These are phyloP conservation scores for Merops nubicus DNA, from an alignment of 2,113 vertebrate genomes.

Conservation along the genomic window DNA sequence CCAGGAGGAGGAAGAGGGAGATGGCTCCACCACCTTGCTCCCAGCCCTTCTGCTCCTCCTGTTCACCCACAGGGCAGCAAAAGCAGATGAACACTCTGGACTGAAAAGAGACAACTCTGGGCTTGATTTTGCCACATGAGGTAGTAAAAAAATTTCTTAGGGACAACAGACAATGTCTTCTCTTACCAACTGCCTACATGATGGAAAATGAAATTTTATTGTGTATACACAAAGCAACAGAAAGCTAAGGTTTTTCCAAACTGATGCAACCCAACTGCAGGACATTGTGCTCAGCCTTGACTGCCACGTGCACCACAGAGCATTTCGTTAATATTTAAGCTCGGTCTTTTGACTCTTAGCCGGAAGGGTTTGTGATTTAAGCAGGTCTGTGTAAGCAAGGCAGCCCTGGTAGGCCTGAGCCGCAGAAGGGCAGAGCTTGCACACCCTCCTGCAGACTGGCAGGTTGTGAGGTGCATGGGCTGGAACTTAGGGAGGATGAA, in stretches of 20 bases:
- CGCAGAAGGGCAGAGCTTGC: fast-evolving
- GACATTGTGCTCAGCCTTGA: background rate
- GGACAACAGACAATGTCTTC: background rate
- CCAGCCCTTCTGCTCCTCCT: background rate
- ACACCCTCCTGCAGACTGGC: fast-evolving
- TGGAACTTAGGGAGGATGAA: background rate
- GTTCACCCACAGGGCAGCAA: background rate
- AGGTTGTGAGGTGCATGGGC: fast-evolving
- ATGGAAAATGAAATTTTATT: background rate
- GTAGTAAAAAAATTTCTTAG: background rate
- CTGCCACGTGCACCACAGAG: background rate
- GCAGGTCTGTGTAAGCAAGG: background rate
- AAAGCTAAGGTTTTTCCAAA: background rate
- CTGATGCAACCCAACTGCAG: background rate
- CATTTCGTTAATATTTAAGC: constrained; percentile 49
- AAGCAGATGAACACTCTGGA: background rate
- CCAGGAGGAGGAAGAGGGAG: background rate
- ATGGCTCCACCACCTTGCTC: background rate
- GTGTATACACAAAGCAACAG: background rate
- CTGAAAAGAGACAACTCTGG: background rate
- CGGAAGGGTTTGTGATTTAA: background rate
- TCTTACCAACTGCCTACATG: background rate
- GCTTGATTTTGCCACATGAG: background rate
- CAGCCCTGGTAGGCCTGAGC: background rate
- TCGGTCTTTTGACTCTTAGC: background rate